Percentiles rank a stretch among this genome's conserved stretches.
Evolutionary conservation across 2,797 vertebrate genomes (phyloP).

Genomic region (Enoplosus armatus): DNA sequence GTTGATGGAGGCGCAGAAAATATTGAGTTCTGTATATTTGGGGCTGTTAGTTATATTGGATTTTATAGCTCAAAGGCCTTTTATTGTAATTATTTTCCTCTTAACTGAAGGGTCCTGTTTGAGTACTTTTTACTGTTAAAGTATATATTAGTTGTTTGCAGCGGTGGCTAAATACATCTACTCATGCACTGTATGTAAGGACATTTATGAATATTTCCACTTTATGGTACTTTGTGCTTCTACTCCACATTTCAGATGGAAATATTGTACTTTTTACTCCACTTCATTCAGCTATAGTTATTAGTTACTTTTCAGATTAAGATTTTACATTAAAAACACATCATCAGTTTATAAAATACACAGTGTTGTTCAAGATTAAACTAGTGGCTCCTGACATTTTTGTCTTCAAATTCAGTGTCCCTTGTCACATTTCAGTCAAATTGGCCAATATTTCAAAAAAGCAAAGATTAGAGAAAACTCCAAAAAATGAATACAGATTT

Average conservation of each 20-base stretch:
- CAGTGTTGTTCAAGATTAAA: neutral
- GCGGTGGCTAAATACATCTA: neutral
- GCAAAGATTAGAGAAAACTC: neutral
- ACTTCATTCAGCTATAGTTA: neutral
- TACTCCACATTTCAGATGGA: neutral
- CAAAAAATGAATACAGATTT: neutral
- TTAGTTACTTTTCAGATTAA: neutral
- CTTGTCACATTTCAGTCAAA: too few relatives aligned
- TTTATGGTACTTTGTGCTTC: neutral
- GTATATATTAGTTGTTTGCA: neutral
- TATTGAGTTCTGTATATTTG: conserved; percentile 27
- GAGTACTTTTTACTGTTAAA: neutral
- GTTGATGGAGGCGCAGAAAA: conserved; percentile 26
- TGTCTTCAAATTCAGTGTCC: too few relatives aligned
- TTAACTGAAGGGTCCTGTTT: conserved; percentile 8
- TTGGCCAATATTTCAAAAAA: neutral
- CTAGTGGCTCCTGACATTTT: neutral
- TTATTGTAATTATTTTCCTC: conserved; percentile 15
- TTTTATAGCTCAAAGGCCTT: conserved; percentile 26
- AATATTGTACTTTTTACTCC: neutral
- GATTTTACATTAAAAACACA: neutral
- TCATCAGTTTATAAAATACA: neutral
- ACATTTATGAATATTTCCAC: neutral
- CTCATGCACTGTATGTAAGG: neutral
- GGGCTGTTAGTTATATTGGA: conserved; percentile 10